Conservation (phyloP, 2,888 invertebrate genomes). For the Galeruca laticollis region DNA sequence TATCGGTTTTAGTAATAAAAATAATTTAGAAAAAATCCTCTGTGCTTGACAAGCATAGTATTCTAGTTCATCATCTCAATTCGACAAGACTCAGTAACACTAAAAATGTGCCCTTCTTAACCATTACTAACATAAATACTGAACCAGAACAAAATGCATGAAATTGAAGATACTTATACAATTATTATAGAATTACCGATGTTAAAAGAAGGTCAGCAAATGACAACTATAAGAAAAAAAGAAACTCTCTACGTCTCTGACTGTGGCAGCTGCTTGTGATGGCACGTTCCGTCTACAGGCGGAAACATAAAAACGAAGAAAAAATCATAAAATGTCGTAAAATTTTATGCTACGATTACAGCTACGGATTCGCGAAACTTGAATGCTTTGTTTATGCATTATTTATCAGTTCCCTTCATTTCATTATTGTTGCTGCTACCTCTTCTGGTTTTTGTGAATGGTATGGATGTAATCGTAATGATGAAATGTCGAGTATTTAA, state of each 20-base stretch:
- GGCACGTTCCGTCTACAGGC: slow-evolving; percentile 22
- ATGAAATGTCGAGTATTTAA: neutral
- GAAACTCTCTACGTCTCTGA: neutral
- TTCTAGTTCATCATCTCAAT: no score
- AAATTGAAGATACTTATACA: neutral
- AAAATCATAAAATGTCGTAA: slow-evolving; percentile 30
- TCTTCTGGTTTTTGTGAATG: slow-evolving; percentile 31
- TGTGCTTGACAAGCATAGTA: no score
- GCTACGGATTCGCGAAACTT: slow-evolving; percentile 21
- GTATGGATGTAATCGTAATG: neutral
- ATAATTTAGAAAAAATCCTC: no score
- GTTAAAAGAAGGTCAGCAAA: neutral
- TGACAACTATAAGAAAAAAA: neutral
- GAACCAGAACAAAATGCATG: no score
- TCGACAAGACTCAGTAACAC: no score
- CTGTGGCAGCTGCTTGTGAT: slow-evolving; percentile 22
- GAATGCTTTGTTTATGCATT: slow-evolving; percentile 27
- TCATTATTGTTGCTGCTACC: slow-evolving; percentile 7
- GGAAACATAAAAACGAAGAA: slow-evolving; percentile 21
- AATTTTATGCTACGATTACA: slow-evolving; percentile 31
- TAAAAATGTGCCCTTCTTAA: no score
- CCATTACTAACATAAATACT: no score
- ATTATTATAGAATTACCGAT: neutral
- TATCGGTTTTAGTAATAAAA: no score
- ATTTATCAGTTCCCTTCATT: slow-evolving; percentile 23